Conservation (phyloP, 2,888 invertebrate genomes). For the Drosophila crucigera region DNA sequence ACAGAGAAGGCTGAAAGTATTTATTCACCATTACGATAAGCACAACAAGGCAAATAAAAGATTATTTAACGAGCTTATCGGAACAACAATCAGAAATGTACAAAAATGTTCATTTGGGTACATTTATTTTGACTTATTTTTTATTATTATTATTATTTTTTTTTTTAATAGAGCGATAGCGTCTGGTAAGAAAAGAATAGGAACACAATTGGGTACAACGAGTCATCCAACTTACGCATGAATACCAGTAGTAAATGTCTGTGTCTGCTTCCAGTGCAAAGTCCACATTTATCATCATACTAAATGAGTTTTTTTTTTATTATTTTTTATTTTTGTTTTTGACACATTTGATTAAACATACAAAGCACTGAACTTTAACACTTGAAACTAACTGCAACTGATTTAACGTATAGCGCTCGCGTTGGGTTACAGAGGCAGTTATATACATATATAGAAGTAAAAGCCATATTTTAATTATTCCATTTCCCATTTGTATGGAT, state of each 20-base stretch:
- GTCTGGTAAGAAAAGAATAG: slow-evolving; percentile 10
- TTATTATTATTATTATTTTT: neutral
- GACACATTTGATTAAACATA: slow-evolving; percentile 16
- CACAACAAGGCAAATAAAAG: slow-evolving; percentile 18
- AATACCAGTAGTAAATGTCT: slow-evolving; percentile 22
- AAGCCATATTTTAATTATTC: neutral
- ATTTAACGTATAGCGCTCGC: neutral
- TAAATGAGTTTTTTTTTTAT: neutral
- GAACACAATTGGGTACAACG: slow-evolving; percentile 8
- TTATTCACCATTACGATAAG: slow-evolving; percentile 32
- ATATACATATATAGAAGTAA: neutral
- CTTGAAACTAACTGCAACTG: neutral
- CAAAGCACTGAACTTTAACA: neutral
- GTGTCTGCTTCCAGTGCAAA: slow-evolving; percentile 36
- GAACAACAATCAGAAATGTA: slow-evolving; percentile 22
- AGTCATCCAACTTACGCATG: slow-evolving; percentile 44
- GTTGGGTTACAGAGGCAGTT: neutral
- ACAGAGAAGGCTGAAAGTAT: slow-evolving; percentile 10
- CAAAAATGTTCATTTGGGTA: slow-evolving; percentile 37
- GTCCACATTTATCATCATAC: slow-evolving; percentile 34
- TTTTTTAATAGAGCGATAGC: slow-evolving; percentile 20
- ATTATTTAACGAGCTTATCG: slow-evolving; percentile 46
- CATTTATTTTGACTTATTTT: neutral
- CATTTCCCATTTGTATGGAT: neutral
- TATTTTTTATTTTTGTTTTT: neutral